A percentile compares a stretch with the other conserved stretches of the same genome.
phyloP scores from a whole-genome alignment of 2,888 invertebrate genomes.

The Druceiella hillmani region DNA sequence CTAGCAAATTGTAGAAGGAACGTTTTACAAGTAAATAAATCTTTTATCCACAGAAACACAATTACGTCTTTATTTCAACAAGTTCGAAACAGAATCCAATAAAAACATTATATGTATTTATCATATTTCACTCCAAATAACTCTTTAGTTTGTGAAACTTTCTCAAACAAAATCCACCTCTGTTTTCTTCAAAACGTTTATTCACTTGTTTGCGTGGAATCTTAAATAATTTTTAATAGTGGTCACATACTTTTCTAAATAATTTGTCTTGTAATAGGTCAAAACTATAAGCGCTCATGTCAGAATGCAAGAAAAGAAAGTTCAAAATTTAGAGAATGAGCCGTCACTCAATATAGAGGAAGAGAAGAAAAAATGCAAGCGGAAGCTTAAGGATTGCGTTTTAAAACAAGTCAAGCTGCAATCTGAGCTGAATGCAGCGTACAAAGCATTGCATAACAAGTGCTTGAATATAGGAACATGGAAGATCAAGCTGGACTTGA shows the following conservation, averaged over 20 bases:
- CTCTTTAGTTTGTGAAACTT: too few species aligned
- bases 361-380: slow-evolving; percentile 28
- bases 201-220: too few species aligned
- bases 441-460: slow-evolving; percentile 29
- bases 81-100: too few species aligned
- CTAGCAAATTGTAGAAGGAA: too few species aligned
- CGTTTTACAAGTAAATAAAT: too few species aligned
- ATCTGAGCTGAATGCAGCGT: slow-evolving; percentile 26
- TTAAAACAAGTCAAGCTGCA: slow-evolving; percentile 33
- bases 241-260: not conserved
- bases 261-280: slow-evolving; percentile 28
- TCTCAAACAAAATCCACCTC: too few species aligned
- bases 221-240: too few species aligned
- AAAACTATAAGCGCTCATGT: slow-evolving; percentile 34
- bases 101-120: too few species aligned
- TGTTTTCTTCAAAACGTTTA: too few species aligned
- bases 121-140: too few species aligned
- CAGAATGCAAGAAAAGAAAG: slow-evolving; percentile 33
- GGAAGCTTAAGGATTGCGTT: slow-evolving; percentile 31
- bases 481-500: slow-evolving; percentile 36
- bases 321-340: slow-evolving; percentile 34
- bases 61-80: too few species aligned
- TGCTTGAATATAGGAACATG: slow-evolving; percentile 31
- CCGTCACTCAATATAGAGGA: slow-evolving; percentile 32
- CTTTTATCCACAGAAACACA: too few species aligned